phyloP scores from a whole-genome alignment of 2,113 vertebrate species.

The Tachuris rubrigastra region DNA sequence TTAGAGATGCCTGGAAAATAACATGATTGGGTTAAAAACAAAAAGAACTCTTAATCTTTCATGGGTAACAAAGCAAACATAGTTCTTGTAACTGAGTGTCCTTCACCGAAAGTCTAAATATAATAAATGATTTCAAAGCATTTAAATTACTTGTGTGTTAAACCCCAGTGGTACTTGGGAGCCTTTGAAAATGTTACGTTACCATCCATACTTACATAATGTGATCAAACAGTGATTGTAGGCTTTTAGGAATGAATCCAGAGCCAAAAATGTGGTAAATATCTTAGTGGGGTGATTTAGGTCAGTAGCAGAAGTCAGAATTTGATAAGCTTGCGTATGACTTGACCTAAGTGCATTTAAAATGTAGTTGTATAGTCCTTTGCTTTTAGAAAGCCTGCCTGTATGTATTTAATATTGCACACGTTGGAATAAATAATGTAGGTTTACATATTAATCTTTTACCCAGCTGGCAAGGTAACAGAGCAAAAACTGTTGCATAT shows the following conservation, averaged over 20 bases:
- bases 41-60: background rate
- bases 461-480: background rate
- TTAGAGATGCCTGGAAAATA: background rate
- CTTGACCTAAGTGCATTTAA: background rate
- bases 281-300: background rate
- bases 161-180: background rate
- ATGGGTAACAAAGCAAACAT: background rate
- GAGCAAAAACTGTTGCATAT: background rate
- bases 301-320: background rate
- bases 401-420: background rate
- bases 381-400: background rate
- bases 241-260: background rate
- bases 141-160: background rate
- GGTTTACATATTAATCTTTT: background rate
- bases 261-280: background rate
- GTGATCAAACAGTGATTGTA: background rate
- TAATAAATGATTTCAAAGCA: background rate
- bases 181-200: background rate
- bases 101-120: background rate
- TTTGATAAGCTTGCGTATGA: background rate
- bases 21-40: fast-evolving
- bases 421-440: background rate
- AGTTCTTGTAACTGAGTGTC: background rate
- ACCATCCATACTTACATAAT: background rate
- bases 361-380: background rate